Evolutionary conservation across 1,140 invertebrate genomes (phyloP), one percentile per base, ranked within the genome.

Genomic region (Adelges cooleyi): DNA sequence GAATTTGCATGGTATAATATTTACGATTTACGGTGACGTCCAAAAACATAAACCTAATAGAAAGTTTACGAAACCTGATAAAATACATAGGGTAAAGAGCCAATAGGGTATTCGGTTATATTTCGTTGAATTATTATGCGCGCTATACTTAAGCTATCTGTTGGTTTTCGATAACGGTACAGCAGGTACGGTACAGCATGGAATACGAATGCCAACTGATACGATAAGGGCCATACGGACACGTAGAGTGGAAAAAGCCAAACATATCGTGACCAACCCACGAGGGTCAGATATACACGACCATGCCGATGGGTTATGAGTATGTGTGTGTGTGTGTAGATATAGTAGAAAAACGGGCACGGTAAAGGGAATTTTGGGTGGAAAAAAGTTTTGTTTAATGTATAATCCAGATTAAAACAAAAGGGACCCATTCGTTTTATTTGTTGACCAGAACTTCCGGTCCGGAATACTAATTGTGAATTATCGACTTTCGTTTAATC

Each of bases 401-500:
- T 56, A 56, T 56, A 42, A 56, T 56, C 53, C 53, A 56, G 53
- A 56, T 56, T 56, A 56, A 56, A 56, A 56, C 53, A 42, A 56
- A 56, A 40, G 38, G 53, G 52, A 54, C 52, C 33, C 33, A 40
- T 56, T 56, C 53, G 53, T 56, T 42, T 56, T 56, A 56, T 56
- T n/a, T 56, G 53, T 56, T 56, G 53, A 56, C 38, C 52, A 56
- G 52, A 40, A 23, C 36, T 36, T 56, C 53, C 53, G 53, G 53
- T n/a, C 53, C 53, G 53, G 53, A 56, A 56, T 56, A 56, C 53
- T 56, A 56, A 56, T 56, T 56, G 53, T 56, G 38, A 56, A 56
- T 56, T 56, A 56, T 56, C 53, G 53, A 56, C 53, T 56, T 56
- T 56, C 53, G 38, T 56, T 56, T 42, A 56, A 56, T 56, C 53